Evolutionary conservation across 1,140 invertebrate species (phyloP), one percentile per base, ranked within the genome.

Genomic region (Homarus americanus): DNA sequence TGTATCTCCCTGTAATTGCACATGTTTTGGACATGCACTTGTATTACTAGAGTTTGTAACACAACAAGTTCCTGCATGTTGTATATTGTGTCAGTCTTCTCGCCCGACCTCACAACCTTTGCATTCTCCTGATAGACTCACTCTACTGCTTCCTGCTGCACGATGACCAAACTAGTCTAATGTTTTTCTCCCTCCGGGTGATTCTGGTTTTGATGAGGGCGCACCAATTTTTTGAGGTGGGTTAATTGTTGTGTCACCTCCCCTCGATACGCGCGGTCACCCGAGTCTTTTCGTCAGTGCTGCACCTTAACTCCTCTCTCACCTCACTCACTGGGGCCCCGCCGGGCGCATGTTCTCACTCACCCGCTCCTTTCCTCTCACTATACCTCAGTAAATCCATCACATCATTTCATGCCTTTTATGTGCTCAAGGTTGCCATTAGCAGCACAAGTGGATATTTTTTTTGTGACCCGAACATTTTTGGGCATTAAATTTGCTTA

Each of bases 101-200:
- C 24, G 7, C 53, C 4, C n/a, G n/a, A n/a, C 53, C 53, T 58
- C 83, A 28, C 36, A 10, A 36, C n/a, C 75, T 69, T 20, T 17
- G 49, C 58, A n/a, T 28, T 88, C 5, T 72, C 58, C 24, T 75
- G 24, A 49, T 32, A 82, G 49, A 36, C 53, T 63, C 85, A 87
- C 85, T 20, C 32, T 69, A 66, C 66, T 28, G 87, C 87, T 89
- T 89, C 63, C 87, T 83, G 87, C 80, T 89, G 79, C 87, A 89
- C 87, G 72, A 44, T 72, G 87, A 76, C 87, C 69, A 58, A 9
- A 28, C n/a, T 83, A 83, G 79, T 20, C 34, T 66, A 36, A 78
- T 79, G 49, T 66, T 58, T 85, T 49, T 41, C 40, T 24, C 15
- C 24, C 63, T 58, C 73, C 34, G 44, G 85, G 75, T 66, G 44